These are phyloP conservation scores for Protodeltote pygarga DNA, from an alignment of 2,888 invertebrate genomes.

Conservation along the genomic window DNA sequence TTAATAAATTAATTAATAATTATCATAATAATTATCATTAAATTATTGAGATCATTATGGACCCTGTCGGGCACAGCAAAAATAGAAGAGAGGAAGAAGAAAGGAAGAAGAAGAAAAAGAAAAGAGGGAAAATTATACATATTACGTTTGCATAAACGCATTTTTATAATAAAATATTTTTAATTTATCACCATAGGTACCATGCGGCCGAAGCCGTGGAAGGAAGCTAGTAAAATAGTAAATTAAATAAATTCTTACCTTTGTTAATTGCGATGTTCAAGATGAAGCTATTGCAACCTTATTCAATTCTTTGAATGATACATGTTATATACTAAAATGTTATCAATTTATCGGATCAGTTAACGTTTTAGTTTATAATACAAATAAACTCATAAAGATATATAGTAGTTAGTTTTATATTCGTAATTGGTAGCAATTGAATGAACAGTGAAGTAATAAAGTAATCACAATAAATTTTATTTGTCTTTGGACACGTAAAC, in stretches of 20 bases:
- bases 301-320: constrained; percentile 10
- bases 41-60: too few species aligned
- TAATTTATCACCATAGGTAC: too few species aligned
- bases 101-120: too few species aligned
- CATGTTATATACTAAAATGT: constrained; percentile 16
- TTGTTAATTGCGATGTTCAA: constrained; percentile 29
- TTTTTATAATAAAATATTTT: constrained; percentile 11
- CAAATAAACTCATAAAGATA: constrained; percentile 38
- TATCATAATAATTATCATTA: too few species aligned
- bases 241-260: too few species aligned
- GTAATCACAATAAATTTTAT: background rate
- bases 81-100: too few species aligned
- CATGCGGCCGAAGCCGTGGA: too few species aligned
- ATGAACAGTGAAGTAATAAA: constrained; percentile 3
- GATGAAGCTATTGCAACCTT: constrained; percentile 24
- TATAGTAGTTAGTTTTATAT: constrained; percentile 6
- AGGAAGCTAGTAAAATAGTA: too few species aligned
- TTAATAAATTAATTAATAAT: too few species aligned
- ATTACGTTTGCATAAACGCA: too few species aligned
- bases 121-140: too few species aligned
- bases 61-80: too few species aligned
- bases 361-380: constrained; percentile 39
- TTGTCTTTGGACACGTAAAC: background rate
- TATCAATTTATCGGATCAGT: constrained; percentile 30
- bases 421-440: constrained; percentile 8